Base-by-base conservation (phyloP, 2,888 invertebrate species). In the Bombyx huttoni region DNA sequence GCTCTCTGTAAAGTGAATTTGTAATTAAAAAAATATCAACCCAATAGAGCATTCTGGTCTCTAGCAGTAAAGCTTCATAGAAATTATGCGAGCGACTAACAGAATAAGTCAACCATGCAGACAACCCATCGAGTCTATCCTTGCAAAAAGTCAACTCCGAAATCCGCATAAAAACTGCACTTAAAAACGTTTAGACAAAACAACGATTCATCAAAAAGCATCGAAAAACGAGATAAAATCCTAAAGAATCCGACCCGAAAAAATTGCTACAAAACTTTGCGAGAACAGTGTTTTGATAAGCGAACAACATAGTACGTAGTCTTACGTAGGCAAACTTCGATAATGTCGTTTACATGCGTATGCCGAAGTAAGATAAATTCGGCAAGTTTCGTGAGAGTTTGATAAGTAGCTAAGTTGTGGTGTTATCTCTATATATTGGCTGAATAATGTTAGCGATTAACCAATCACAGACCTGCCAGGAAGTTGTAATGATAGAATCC, bases 311-410 rank as follows among this genome's bases (percentile, higher is more conserved):
- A 40, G 40, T 1, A 40, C 12, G 7, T 3, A 40, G 12, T 7
- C 40, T 40, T 12, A 40, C 40, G 40, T 10, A 46, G 49, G 33
- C 40, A 49, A 53, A 53, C 51, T 53, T 54, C 46, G 52, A 60
- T 60, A 58, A 65, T 59, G 58, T 59, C 61, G 57, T 61, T 65
- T 61, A 61, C 61, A 63, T 61, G 58, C 65, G 55, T 60, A 53
- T 61, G 65, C 56, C 65, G 57, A 66, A 68, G 65, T 65, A 65
- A 62, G 62, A 64, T 64, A 64, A 64, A 68, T 65, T 65, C 58
- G 49, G 52, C 54, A 66, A 65, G 63, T 65, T 70, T 54, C 54
- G 58, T 57, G 56, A 54, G 59, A 71, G 64, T 65, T 68, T 59
- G 63, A 69, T 68, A 68, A 66, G 61, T 65, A 66, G 60, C 56